A percentile compares a stretch with the other conserved stretches of the same genome.
These are phyloP conservation scores for Xiphydria camelus DNA, from an alignment of 2,888 invertebrate species.

Conservation along the genomic window DNA sequence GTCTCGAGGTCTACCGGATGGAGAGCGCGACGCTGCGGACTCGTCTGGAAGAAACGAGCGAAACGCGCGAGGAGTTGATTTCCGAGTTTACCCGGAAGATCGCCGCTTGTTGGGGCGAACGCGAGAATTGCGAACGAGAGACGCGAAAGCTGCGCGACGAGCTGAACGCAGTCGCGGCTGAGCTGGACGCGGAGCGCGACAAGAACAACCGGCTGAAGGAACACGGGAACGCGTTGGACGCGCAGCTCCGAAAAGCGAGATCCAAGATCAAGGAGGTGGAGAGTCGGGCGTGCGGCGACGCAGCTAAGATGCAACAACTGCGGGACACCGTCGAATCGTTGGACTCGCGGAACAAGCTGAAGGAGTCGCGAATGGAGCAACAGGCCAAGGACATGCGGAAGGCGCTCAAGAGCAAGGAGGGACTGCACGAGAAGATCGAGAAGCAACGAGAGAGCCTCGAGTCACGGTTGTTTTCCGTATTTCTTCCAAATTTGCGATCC, in stretches of 20 bases:
- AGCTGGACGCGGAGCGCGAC: constrained; percentile 30
- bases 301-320: constrained; percentile 32
- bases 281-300: constrained; percentile 20
- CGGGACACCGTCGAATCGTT: constrained; percentile 31
- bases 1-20: constrained; percentile 17
- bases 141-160: constrained; percentile 23
- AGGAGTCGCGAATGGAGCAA: constrained; percentile 33
- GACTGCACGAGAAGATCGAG: constrained; percentile 35
- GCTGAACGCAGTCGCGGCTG: constrained; percentile 18
- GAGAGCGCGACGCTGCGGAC: constrained; percentile 20
- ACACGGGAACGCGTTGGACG: constrained; percentile 25
- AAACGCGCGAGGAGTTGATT: constrained; percentile 18
- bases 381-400: constrained; percentile 37
- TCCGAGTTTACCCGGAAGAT: constrained; percentile 22
- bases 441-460: constrained; percentile 43
- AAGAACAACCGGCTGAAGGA: constrained; percentile 30
- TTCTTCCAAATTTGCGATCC: no score
- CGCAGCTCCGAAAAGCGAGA: constrained; percentile 31
- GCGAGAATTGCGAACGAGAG: constrained; percentile 18
- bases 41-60: constrained; percentile 22
- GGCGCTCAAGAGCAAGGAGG: constrained; percentile 36
- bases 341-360: constrained; percentile 38
- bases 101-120: constrained; percentile 21
- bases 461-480: constrained; percentile 30
- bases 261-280: constrained; percentile 37